These are phyloP conservation scores for Pachyseris speciosa DNA, from an alignment of 64 coral and sea anemone genomes.

Conservation along the genomic window DNA sequence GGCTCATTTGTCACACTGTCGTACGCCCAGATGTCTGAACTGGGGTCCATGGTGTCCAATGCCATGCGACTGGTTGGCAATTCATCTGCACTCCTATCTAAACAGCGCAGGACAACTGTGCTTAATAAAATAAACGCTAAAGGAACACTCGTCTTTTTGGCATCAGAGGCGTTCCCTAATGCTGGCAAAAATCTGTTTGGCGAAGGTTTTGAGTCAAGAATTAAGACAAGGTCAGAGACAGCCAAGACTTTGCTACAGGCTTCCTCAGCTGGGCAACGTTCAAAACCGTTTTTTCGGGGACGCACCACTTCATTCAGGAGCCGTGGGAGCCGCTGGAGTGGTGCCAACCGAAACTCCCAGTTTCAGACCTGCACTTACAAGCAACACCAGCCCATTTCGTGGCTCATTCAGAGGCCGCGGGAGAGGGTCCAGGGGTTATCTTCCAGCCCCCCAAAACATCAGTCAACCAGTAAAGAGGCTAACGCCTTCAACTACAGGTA, in stretches of 20 bases:
- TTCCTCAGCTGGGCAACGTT: not conserved
- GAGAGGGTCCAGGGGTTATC: slow-evolving; percentile 13
- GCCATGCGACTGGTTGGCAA: slow-evolving; percentile 16
- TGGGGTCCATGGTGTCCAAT: not conserved
- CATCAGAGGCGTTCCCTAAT: not conserved
- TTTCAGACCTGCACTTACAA: not conserved
- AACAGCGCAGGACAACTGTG: not conserved
- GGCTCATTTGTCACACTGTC: not conserved
- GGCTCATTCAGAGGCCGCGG: not conserved
- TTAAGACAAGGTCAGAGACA: slow-evolving; percentile 38
- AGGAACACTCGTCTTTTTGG: slow-evolving; percentile 11
- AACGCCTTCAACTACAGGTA: slow-evolving; percentile 11
- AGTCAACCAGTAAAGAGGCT: not conserved
- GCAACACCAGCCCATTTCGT: not conserved
- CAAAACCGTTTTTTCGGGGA: slow-evolving; percentile 6
- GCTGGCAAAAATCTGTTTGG: slow-evolving; percentile 37
- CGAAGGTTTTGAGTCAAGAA: slow-evolving; percentile 16
- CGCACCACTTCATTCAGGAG: not conserved
- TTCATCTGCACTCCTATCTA: slow-evolving; percentile 20
- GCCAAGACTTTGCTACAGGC: slow-evolving; percentile 31
- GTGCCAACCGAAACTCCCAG: not conserved
- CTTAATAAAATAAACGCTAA: slow-evolving; percentile 40
- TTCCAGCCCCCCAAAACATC: not conserved
- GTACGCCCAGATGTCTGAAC: not conserved
- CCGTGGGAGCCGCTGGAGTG: not conserved